A percentile compares a stretch with the other conserved stretches of the same genome.
phyloP scores from a whole-genome alignment of 92 coral and sea anemone species.

The Zoanthus sociatus region DNA sequence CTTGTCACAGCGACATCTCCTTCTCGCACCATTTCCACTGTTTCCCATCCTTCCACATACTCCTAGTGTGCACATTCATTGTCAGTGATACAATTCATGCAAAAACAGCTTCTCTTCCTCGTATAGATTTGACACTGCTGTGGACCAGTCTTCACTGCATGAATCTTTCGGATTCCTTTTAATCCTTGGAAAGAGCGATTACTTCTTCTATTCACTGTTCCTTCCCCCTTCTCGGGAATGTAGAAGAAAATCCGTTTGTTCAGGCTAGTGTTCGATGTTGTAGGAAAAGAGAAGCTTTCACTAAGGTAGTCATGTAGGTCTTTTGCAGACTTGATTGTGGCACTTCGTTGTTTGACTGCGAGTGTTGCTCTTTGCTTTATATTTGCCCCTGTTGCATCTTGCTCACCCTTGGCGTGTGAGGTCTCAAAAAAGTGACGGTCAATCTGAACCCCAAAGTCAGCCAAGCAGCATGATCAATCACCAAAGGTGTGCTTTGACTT shows the following conservation, averaged over 20 bases:
- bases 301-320: conserved; percentile 35
- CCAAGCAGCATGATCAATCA: too few relatives aligned
- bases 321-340: conserved; percentile 47
- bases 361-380: conserved; percentile 49
- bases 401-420: conserved; percentile 39
- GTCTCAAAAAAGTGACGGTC: conserved; percentile 57
- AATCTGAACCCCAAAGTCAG: conserved; percentile 47
- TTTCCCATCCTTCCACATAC: background rate
- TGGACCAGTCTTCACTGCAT: conserved; percentile 6
- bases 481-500: too few relatives aligned
- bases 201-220: conserved; percentile 35
- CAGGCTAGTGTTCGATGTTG: conserved; percentile 45
- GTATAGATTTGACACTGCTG: conserved; percentile 4
- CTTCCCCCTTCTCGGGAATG: conserved; percentile 52
- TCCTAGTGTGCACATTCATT: background rate
- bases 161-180: background rate
- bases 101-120: conserved; percentile 5
- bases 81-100: background rate
- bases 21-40: conserved; percentile 2
- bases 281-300: conserved; percentile 46
- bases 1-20: conserved; percentile 6
- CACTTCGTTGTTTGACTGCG: conserved; percentile 55
- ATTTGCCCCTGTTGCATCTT: too few relatives aligned
- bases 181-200: conserved; percentile 1
- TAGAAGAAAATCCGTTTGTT: conserved; percentile 47